Base-by-base conservation (phyloP, 2,888 invertebrate species). In the Caenorhabditis imperialis region DNA sequence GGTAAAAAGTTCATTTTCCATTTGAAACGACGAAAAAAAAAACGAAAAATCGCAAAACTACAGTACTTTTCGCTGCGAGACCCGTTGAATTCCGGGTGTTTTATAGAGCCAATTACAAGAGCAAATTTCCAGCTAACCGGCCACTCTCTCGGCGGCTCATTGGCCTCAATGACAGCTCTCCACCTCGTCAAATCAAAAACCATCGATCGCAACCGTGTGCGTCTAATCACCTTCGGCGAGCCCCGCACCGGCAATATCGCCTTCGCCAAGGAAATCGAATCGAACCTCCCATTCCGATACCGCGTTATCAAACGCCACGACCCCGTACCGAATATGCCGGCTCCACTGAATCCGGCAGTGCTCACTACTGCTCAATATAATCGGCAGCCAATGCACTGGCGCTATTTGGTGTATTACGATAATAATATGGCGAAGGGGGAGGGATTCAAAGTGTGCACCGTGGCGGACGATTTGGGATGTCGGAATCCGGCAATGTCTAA, bases 211-310 rank as follows among this genome's bases (percentile, higher is more conserved):
- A 81, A 84, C 37, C 82, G 79, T 50, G 80, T 86, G 38, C 70
- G 80, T 23, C 65, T 75, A 40, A 81, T 87, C 20, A 87, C 87
- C n/a, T 87, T 85, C 55, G 87, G 87, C 6, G 87, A 87, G 62
- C 87, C 87, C n/a, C 69, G 87, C 18, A 87, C 87, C n/a, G 86
- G 87, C 45, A 87, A 87, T 57, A 82, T 83, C 35, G 83, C 84
- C 6, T 87, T 67, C 62, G 87, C 87, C 12, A 87, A 86, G 60
- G 85, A 85, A 14, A 70, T 87, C 60, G 87, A 87, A 58, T 72
- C 81, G 40, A 72, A 79, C 35, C 37, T 87, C 40, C 80, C 81
- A 44, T 87, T 87, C 82, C 76, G 87, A 30, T 87, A 86, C 48
- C 57, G 87, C 50, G 84, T 87, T 20, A 79, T 87, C 51, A 84